Conservation (phyloP, 2,797 vertebrate genomes). For the Manis javanica region DNA sequence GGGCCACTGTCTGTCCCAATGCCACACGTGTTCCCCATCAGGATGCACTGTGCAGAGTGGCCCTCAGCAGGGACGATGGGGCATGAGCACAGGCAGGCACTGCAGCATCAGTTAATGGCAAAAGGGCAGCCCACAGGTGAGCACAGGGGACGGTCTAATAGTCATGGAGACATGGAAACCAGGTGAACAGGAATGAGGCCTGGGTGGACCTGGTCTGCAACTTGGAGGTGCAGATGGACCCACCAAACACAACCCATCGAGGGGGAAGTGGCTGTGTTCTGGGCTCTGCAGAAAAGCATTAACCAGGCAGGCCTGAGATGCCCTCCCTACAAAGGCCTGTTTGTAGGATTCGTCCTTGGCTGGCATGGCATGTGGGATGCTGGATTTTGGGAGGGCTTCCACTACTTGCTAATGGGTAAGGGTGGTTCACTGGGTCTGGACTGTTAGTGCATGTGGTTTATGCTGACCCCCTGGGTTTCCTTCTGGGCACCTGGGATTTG, state of each 20-base stretch:
- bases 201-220: accelerated
- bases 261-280: accelerated
- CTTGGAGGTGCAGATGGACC: no score
- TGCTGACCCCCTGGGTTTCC: neutral
- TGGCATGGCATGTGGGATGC: neutral
- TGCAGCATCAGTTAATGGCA: accelerated
- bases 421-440: neutral
- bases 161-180: accelerated
- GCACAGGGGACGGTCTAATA: accelerated
- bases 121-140: accelerated
- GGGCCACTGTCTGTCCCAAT: accelerated
- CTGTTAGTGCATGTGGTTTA: accelerated
- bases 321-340: neutral
- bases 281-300: no score
- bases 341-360: accelerated
- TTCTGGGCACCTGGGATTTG: neutral
- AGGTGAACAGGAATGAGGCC: accelerated
- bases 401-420: no score
- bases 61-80: accelerated
- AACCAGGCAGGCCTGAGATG: accelerated
- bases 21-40: accelerated
- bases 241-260: neutral
- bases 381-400: neutral
- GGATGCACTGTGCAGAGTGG: accelerated
- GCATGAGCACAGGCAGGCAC: neutral